A percentile compares a stretch with the other conserved stretches of the same genome.
These are phyloP conservation scores for Scolopax mira DNA, from an alignment of 2,113 vertebrate species.

Conservation along the genomic window DNA sequence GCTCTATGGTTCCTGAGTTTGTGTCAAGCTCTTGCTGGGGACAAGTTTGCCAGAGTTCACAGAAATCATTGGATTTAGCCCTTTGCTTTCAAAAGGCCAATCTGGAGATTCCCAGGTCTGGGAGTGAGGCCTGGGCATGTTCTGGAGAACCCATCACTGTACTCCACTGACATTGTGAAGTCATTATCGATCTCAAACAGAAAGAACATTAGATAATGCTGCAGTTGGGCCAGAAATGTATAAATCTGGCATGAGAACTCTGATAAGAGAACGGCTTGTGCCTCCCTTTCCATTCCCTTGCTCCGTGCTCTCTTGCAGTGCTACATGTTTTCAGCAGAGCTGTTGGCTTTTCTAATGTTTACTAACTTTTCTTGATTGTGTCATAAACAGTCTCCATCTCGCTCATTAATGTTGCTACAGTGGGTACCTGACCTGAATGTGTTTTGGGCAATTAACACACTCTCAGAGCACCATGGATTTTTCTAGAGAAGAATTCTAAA, in stretches of 20 bases:
- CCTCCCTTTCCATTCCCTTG: not conserved
- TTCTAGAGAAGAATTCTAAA: not conserved
- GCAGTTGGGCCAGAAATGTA: not conserved
- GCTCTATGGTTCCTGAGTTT: not conserved
- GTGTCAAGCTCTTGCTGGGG: not conserved
- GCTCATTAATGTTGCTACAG: not conserved
- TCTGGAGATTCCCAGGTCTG: not conserved
- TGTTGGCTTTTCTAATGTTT: conserved; percentile 38
- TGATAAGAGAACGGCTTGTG: not conserved
- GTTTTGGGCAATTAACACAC: not conserved
- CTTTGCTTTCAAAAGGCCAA: not conserved
- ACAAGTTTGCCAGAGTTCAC: rapidly evolving
- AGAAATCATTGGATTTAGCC: not conserved
- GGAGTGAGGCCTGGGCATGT: not conserved
- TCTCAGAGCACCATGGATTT: not conserved
- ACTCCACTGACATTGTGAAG: not conserved
- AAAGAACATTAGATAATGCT: not conserved
- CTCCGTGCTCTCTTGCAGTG: not conserved
- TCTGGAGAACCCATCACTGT: not conserved
- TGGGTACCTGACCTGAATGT: conserved; percentile 49
- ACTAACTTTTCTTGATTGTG: conserved; percentile 54
- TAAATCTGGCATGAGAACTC: not conserved
- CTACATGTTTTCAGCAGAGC: not conserved
- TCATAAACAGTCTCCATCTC: conserved; percentile 23
- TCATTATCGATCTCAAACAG: not conserved